These are phyloP conservation scores for Sisyra nigra DNA, from an alignment of 2,888 invertebrate species.

Conservation along the genomic window DNA sequence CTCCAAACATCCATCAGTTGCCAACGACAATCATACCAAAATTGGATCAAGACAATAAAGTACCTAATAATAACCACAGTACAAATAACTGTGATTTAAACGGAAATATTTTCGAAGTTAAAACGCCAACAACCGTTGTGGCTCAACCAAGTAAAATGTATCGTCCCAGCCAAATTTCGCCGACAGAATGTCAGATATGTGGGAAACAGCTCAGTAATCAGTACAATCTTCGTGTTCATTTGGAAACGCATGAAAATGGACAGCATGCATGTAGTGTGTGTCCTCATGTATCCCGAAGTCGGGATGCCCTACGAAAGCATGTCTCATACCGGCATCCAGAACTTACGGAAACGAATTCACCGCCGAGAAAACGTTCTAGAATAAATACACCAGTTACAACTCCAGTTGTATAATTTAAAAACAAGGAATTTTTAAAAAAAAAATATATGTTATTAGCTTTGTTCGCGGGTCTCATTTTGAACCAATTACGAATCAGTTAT, in stretches of 20 bases:
- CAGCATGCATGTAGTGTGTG: constrained; percentile 78
- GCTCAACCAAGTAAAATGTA: too few relatives aligned
- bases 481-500: too few relatives aligned
- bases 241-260: constrained; percentile 81
- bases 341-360: constrained; percentile 20
- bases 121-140: neutral
- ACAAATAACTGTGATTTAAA: constrained; percentile 5
- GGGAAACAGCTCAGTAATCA: constrained; percentile 81
- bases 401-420: too few relatives aligned
- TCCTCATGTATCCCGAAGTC: constrained; percentile 71
- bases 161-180: neutral
- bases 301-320: constrained; percentile 76
- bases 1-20: constrained; percentile 14
- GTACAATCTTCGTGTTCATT: constrained; percentile 76
- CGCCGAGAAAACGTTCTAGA: constrained; percentile 27
- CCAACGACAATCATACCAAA: constrained; percentile 17
- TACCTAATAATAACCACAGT: neutral
- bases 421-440: too few relatives aligned
- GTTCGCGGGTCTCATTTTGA: too few relatives aligned
- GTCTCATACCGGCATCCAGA: constrained; percentile 73
- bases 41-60: constrained; percentile 11
- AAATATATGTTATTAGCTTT: too few relatives aligned
- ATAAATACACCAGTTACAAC: constrained; percentile 2
- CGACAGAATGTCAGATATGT: constrained; percentile 57
- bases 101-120: constrained; percentile 3